Evolutionary conservation across 2,113 vertebrate genomes (phyloP).

Genomic region (Cinclus cinclus): DNA sequence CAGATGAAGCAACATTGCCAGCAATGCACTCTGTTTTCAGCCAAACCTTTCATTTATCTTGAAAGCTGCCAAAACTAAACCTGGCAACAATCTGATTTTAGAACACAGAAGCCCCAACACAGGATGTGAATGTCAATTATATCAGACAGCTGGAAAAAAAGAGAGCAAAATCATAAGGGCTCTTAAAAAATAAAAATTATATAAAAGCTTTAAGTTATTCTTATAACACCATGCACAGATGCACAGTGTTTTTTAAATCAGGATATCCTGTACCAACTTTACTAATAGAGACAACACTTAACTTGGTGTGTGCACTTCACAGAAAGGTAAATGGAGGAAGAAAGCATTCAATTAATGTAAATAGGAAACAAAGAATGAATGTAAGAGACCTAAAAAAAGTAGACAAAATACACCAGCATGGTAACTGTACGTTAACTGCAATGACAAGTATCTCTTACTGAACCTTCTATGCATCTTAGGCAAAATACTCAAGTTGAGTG

Average conservation of each 20-base stretch:
- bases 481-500: not conserved
- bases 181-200: not conserved
- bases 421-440: not conserved
- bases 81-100: constrained; percentile 39
- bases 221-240: not conserved
- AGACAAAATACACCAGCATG: not conserved
- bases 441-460: not conserved
- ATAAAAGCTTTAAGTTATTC: not conserved
- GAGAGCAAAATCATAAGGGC: not conserved
- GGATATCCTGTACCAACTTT: not conserved
- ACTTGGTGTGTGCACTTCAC: not conserved
- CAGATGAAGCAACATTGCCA: constrained; percentile 20
- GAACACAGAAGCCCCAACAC: not conserved
- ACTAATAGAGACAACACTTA: not conserved
- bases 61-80: constrained; percentile 38
- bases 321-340: not conserved
- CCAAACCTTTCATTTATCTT: constrained; percentile 49
- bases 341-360: not conserved
- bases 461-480: not conserved
- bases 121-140: constrained; percentile 17
- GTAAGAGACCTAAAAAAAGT: not conserved
- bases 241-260: not conserved
- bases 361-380: not conserved
- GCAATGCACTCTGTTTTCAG: constrained; percentile 7
- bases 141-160: constrained; percentile 37